Evolutionary conservation across 2,888 invertebrate genomes (phyloP), one percentile per base, ranked within the genome.

Genomic region (Euplexia lucipara): DNA sequence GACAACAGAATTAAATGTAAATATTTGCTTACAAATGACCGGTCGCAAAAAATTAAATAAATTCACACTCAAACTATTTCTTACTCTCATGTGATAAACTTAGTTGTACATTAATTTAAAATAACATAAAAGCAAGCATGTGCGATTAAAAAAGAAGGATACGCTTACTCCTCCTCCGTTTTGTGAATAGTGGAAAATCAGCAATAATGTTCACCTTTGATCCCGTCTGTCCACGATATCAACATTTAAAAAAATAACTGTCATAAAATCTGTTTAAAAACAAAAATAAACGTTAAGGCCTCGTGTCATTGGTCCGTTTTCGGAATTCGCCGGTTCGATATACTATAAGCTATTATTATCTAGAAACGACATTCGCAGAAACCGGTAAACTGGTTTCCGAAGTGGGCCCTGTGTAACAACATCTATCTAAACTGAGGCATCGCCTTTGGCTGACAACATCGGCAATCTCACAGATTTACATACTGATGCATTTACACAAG

Each of bases 371-470:
- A 84, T 86, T 88, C 81, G 80, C 79, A 83, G 82, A 86, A 87
- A 84, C 87, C 83, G 78, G 83, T 83, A 82, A 86, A 88, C 88
- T 72, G 86, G 88, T 88, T 88, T 81, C 59, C 35, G 58, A 65
- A 60, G 70, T 71, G 66, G 75, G 72, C 57, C 71, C 71, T 74
- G 75, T 82, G 70, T 59, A 66, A 68, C 68, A 51, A 72, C 70
- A 66, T 69, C 62, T 76, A 76, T 76, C 70, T 79, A 68, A 73
- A 70, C 57, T 70, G 59, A 73, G 69, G 65, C 73, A 75, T 70
- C 76, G 75, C 65, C 66, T 60, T 60, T 45, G 67, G 51, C 68
- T 53, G 63, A 54, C 37, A 54, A 26, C 52, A 53, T 42, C 47
- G 32, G 64, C 57, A 64, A 76, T 70, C 68, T 73, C 35, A 32